phyloP scores from a whole-genome alignment of 2,113 vertebrate genomes.

The Agapornis roseicollis region DNA sequence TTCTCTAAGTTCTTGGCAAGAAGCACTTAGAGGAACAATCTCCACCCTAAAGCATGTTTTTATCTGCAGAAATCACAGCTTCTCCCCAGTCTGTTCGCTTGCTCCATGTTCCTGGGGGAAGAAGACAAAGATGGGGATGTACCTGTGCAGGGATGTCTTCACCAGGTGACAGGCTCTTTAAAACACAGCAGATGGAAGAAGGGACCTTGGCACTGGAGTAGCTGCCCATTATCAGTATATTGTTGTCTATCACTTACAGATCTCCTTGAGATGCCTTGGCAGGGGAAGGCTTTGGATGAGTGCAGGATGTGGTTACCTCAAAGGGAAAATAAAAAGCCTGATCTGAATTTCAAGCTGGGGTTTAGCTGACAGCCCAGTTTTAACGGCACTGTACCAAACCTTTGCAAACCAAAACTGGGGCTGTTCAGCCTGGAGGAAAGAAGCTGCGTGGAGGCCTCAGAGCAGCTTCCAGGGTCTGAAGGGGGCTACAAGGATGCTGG shows the following conservation, averaged over 20 bases:
- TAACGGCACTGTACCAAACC: neutral
- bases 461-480: neutral
- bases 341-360: constrained; percentile 12
- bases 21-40: neutral
- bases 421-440: neutral
- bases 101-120: neutral
- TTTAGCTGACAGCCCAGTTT: neutral
- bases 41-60: neutral
- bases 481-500: neutral
- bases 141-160: neutral
- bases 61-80: neutral
- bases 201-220: neutral
- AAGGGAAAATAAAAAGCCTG: neutral
- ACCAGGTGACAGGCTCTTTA: neutral
- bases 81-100: no score
- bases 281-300: neutral
- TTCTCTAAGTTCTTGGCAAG: neutral
- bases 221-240: neutral
- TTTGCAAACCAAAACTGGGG: neutral
- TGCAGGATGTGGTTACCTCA: neutral
- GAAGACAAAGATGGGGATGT: neutral
- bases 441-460: neutral
- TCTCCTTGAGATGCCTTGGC: neutral
- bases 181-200: neutral
- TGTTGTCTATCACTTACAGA: neutral